Evolutionary conservation across 1,140 invertebrate species (phyloP), one percentile per base, ranked within the genome.

Genomic region (Bombus sibiricus): DNA sequence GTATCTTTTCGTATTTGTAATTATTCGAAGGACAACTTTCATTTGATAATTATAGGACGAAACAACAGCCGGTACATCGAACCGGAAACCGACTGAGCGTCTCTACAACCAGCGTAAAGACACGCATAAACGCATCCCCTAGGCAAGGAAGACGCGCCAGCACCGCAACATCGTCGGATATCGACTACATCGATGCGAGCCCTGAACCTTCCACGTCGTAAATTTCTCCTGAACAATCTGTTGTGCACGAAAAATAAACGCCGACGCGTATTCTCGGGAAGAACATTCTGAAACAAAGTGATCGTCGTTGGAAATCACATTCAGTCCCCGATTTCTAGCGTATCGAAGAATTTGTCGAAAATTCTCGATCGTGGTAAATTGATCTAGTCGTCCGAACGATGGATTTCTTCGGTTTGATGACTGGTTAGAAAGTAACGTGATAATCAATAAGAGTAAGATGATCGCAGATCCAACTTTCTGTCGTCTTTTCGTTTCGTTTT

Each of bases 161-260:
- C 74, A 84, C 86, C 34, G 47, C 86, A 3, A 88, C 90, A n/a
- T 91, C 93, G 57, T 90, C 90, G 66, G 93, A 94, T 64, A 91
- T 94, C 74, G 94, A 94, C 85, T 94, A 88, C 79, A 94, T 94
- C 85, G 93, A 94, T 78, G 93, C 93, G 13, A 94, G 93, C 83
- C 94, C 94, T 9, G 93, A 94, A 78, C 90, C 92, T 76, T 94
- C 93, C 37, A 94, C 91, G 18, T 94, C 94, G 62, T 94, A 94
- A 90, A 90, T 59, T 73, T n/a, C 37, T n/a, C 1, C 39, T 2
- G 3, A 34, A 32, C 18, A 1, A 25, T 12, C 5, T 15, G 18
- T 43, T 18, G 10, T 5, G 22, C 25, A 2, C 1, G 4, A 12
- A 34, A 47, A 18, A 28, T 15, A 12, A 4, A n/a, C 12, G 15